Conservation (phyloP, 1,140 invertebrate species). For the Drosophila simulans region DNA sequence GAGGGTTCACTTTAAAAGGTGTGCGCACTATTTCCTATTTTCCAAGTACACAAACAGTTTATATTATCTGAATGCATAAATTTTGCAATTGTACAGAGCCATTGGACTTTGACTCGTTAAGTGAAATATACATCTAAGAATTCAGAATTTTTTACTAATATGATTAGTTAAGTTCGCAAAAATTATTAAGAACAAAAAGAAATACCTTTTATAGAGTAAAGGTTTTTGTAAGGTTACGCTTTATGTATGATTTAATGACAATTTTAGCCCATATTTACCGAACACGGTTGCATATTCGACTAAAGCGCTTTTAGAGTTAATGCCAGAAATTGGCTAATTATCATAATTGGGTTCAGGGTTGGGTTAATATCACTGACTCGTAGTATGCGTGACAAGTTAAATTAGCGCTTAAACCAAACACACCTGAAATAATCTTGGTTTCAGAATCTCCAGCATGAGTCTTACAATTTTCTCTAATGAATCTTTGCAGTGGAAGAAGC, state of each 20-base stretch:
- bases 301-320: not conserved
- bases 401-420: slow-evolving; percentile 10
- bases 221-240: not conserved
- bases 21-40: not conserved
- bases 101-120: slow-evolving; percentile 7
- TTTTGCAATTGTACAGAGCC: not conserved
- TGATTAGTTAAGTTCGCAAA: too few species aligned
- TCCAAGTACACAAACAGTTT: not conserved
- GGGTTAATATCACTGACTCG: not conserved
- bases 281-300: not conserved
- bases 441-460: not conserved
- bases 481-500: slow-evolving; percentile 88
- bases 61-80: not conserved
- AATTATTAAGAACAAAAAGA: not conserved
- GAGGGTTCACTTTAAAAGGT: not conserved
- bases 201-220: not conserved
- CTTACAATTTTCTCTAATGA: not conserved
- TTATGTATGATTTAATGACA: not conserved
- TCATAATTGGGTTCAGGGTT: slow-evolving; percentile 17
- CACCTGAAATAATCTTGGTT: not conserved
- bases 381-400: slow-evolving; percentile 34
- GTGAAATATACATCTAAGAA: not conserved
- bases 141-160: not conserved
- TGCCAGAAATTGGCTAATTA: slow-evolving; percentile 31
- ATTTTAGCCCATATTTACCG: not conserved